Conservation (phyloP, 1,140 invertebrate genomes). For the Bombus confusus region DNA sequence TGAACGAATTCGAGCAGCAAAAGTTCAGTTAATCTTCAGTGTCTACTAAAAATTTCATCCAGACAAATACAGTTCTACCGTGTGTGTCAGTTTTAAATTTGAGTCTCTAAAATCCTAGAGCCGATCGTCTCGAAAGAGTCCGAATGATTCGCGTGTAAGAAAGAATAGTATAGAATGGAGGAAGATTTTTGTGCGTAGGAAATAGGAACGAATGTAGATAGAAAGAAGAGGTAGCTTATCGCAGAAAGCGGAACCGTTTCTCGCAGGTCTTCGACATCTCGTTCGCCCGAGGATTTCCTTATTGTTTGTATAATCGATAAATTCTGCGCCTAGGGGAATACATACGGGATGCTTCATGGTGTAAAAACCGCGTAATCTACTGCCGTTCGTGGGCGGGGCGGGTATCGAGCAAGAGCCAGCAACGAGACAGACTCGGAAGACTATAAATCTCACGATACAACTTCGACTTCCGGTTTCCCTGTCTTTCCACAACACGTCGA, state of each 20-base stretch:
- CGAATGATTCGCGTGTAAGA: background rate
- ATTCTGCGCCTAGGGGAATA: constrained; percentile 62
- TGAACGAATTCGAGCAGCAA: too few relatives aligned
- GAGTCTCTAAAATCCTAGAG: background rate
- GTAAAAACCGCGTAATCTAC: constrained; percentile 72
- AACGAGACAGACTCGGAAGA: constrained; percentile 47
- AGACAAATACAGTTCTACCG: too few relatives aligned
- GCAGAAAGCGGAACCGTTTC: background rate
- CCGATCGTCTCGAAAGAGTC: too few relatives aligned
- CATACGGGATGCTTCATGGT: constrained; percentile 61
- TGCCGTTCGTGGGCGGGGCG: constrained; percentile 66
- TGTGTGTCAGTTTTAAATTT: background rate
- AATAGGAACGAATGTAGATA: background rate
- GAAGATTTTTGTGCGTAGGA: background rate
- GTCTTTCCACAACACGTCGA: constrained; percentile 7
- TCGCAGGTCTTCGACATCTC: constrained; percentile 1
- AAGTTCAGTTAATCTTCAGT: too few relatives aligned
- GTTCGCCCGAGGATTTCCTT: constrained; percentile 60
- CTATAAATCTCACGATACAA: constrained; percentile 48
- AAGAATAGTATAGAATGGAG: background rate
- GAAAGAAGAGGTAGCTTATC: background rate
- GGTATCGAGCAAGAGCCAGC: constrained; percentile 44
- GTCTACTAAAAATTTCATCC: too few relatives aligned
- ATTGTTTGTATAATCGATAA: constrained; percentile 72
- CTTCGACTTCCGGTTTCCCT: constrained; percentile 53